A percentile compares a stretch with the other conserved stretches of the same genome.
These are phyloP conservation scores for Phaethornis superciliosus DNA, from an alignment of 2,113 vertebrate species.

Conservation along the genomic window DNA sequence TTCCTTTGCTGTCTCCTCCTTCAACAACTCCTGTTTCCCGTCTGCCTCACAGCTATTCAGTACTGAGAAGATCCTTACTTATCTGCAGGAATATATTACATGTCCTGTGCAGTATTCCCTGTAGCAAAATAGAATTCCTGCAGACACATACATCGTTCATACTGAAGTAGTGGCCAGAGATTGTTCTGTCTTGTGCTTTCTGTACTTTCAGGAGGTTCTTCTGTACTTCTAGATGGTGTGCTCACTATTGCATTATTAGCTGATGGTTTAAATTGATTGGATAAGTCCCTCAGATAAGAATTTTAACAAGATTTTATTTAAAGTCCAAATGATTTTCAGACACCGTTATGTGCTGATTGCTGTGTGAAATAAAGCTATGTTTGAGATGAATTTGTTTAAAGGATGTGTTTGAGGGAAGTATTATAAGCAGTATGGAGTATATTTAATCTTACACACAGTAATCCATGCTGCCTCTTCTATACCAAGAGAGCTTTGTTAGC, in stretches of 20 bases:
- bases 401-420: neutral
- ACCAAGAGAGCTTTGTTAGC: neutral
- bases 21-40: neutral
- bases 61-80: neutral
- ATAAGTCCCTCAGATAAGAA: neutral
- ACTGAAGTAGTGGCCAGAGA: neutral
- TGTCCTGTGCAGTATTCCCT: neutral
- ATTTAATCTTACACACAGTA: neutral
- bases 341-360: neutral
- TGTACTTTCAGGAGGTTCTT: neutral
- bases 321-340: slow-evolving; percentile 39
- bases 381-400: neutral
- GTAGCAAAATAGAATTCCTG: neutral
- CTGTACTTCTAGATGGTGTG: neutral
- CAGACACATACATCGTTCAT: neutral
- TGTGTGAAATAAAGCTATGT: neutral
- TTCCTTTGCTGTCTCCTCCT: slow-evolving; percentile 1
- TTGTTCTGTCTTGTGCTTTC: neutral
- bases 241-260: neutral
- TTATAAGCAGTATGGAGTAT: neutral
- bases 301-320: slow-evolving; percentile 38
- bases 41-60: neutral
- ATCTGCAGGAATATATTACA: neutral
- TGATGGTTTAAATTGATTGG: neutral
- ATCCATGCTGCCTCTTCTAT: neutral